Evolutionary conservation across 2,888 invertebrate species (phyloP).

Genomic region (Embidobia sp.): DNA sequence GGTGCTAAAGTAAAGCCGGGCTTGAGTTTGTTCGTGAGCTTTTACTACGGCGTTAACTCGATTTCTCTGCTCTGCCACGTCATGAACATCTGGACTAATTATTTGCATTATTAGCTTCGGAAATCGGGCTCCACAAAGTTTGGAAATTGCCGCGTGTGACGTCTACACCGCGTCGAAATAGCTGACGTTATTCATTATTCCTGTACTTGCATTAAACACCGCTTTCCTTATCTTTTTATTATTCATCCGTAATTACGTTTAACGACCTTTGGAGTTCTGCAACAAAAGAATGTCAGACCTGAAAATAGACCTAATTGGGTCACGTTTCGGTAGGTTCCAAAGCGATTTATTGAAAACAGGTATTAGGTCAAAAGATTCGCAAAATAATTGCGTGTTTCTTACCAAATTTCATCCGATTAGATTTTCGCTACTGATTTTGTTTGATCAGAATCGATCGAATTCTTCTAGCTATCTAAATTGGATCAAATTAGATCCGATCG

Average conservation of each 20-base stretch:
- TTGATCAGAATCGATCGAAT: too few relatives aligned
- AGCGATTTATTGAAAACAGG: too few relatives aligned
- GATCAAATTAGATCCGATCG: too few relatives aligned
- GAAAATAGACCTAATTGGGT: too few relatives aligned
- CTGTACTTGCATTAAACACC: slow-evolving; percentile 29
- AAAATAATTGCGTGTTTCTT: too few relatives aligned
- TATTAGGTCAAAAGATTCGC: too few relatives aligned
- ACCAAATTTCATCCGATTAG: too few relatives aligned
- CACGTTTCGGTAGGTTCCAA: too few relatives aligned
- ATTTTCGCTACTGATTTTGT: too few relatives aligned
- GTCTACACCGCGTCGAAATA: slow-evolving; percentile 48
- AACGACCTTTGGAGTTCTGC: too few relatives aligned
- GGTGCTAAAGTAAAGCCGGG: slow-evolving; percentile 70
- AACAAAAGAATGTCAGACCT: too few relatives aligned
- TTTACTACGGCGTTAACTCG: slow-evolving; percentile 78
- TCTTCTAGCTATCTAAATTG: too few relatives aligned
- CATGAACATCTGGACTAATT: slow-evolving; percentile 68
- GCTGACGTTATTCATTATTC: slow-evolving; percentile 57
- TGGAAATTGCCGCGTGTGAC: slow-evolving; percentile 59
- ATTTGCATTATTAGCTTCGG: slow-evolving; percentile 68
- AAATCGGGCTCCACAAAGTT: slow-evolving; percentile 64
- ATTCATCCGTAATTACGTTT: not conserved
- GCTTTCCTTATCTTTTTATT: slow-evolving; percentile 12
- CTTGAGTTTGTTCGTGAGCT: slow-evolving; percentile 73
- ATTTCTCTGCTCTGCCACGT: slow-evolving; percentile 71